Evolutionary conservation across 2,888 invertebrate genomes (phyloP), one percentile per base, ranked within the genome.

Genomic region (Drosophila demipolita): DNA sequence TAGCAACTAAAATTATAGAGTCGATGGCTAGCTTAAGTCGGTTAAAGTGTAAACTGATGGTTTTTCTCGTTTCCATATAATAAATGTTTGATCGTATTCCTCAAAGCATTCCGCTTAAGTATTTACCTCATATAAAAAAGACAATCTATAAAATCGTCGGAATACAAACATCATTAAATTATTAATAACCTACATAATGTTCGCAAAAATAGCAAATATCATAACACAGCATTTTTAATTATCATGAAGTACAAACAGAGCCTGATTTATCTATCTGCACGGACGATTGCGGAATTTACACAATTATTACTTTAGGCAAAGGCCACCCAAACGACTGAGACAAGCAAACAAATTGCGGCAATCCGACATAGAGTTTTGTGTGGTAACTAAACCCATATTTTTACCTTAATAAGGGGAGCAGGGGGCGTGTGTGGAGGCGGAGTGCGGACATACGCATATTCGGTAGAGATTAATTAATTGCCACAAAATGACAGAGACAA

Each of bases 401-500:
- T 68, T 60, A 45, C 55, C 53, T 40, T 48, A 66, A 2, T 45
- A 35, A 42, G 40, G 26, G 32, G 11, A 57, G 32, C 32, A 15
- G 20, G 57, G 65, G 20, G 53, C 38, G 53, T 48, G 71, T 63
- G 71, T 63, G 49, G 17, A 29, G 49, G 36, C 40, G 32, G 48
- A 36, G 45, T 15, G 45, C 45, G 45, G 74, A 67, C 67, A 77
- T 65, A 83, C 88, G 82, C 89, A 87, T 90, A 90, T 83, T 86
- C 75, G 83, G 61, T 78, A 77, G 70, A 82, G 75, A 75, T 78
- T 88, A 90, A 87, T 87, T 87, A 87, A 87, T 90, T 88, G 87
- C 87, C 78, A 74, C 82, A 80, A 86, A 90, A 85, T 75, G 78
- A 79, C 72, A 75, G 62, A 77, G 69, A 68, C 73, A 54, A 69